These are phyloP conservation scores for Drosophila seguyi DNA, from an alignment of 1,140 invertebrate species.

Conservation along the genomic window DNA sequence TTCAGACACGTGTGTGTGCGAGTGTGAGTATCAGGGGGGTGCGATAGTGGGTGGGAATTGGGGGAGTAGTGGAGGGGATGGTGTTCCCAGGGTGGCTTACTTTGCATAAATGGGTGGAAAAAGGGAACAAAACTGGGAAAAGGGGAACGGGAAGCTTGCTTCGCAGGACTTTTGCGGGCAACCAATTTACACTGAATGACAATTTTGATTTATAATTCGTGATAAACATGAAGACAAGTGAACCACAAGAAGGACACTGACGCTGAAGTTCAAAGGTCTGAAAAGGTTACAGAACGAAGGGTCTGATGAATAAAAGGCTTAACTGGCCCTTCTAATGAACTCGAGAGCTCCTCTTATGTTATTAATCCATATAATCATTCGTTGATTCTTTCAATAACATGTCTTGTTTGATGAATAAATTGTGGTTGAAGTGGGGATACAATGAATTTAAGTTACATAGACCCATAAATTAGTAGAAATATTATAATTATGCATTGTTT, in stretches of 20 bases:
- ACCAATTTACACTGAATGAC: constrained; percentile 57
- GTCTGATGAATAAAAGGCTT: not conserved
- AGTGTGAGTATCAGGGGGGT: not conserved
- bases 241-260: constrained; percentile 9
- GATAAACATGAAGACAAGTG: constrained; percentile 38
- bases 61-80: not conserved
- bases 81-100: constrained; percentile 3
- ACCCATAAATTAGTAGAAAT: not conserved
- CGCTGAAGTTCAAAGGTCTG: constrained; percentile 3
- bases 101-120: constrained; percentile 31
- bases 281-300: constrained; percentile 3
- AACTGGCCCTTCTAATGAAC: not conserved
- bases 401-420: not conserved
- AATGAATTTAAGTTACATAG: not conserved
- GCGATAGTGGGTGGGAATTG: not conserved
- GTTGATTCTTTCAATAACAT: not conserved
- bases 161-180: constrained; percentile 30
- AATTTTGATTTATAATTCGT: constrained; percentile 62
- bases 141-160: not conserved
- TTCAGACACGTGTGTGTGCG: constrained; percentile 24
- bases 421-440: not conserved
- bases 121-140: not conserved
- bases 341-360: not conserved
- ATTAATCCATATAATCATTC: not conserved
- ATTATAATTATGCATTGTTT: not conserved